Evolutionary conservation across 2,888 invertebrate genomes (phyloP), one percentile per base, ranked within the genome.

Genomic region (Sinopyrophorus schimmeli): DNA sequence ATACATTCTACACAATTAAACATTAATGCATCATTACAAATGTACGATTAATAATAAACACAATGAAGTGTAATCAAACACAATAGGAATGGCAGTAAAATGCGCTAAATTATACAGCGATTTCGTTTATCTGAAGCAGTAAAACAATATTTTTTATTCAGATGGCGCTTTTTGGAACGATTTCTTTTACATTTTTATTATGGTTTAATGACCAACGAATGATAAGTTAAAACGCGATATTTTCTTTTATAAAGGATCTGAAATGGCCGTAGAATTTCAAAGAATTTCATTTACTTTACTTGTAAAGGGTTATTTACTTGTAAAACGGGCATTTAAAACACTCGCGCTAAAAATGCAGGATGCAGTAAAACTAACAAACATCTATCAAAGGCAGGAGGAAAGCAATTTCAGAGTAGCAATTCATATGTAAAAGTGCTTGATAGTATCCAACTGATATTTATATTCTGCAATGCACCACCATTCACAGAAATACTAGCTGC

Each of bases 11-110:
- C 49, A 54, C 59, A 62, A 65, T 67, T 69, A 66, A 67, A 68
- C 65, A 66, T 66, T 69, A 68, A 66, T 62, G 57, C 61, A 51
- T 61, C 62, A 67, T 68, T 65, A 66, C 61, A 58, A 64, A 64
- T 62, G 63, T 58, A 56, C 64, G 59, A 59, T 58, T 60, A 62
- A 60, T 53, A 47, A 54, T 54, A 54, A 48, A 58, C 57, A 56
- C 58, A 55, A 54, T 55, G 57, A 48, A 31, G 47, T 38, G 53
- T 54, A 56, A 59, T 55, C 57, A 60, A 59, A 46, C 44, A 37
- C 44, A 32, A 34, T 37, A 28, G 26, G 31, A 23, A 21, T 3
- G 35, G 24, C 10, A 32, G 3, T n/a, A 32, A n/a, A 16, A 30
- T 30, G 18, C 20, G 18, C 11, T 32, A 3, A 6, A n/a, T 20